phyloP scores from a whole-genome alignment of 2,888 invertebrate species.

The Brassicogethes aeneus region DNA sequence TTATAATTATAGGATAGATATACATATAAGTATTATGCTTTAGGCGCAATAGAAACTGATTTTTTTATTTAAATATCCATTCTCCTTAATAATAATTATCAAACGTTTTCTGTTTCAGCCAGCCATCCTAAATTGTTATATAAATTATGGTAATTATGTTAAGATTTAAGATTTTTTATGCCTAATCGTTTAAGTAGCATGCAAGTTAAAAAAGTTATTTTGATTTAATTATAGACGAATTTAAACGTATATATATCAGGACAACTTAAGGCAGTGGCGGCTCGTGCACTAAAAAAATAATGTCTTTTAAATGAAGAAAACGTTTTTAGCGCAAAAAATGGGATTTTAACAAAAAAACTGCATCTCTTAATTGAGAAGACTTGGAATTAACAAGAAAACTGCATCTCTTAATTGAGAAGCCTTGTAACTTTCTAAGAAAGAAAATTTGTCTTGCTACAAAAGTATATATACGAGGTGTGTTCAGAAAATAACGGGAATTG shows the following conservation, averaged over 20 bases:
- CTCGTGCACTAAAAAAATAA: no score
- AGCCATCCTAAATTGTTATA: not conserved
- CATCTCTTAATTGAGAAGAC: no score
- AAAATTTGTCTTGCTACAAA: no score
- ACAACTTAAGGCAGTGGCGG: no score
- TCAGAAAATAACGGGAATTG: no score
- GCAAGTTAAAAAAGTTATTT: not conserved
- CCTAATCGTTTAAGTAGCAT: not conserved
- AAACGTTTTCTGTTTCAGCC: not conserved
- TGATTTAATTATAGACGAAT: not conserved
- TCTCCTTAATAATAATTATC: not conserved
- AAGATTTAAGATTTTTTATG: not conserved
- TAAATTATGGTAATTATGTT: not conserved
- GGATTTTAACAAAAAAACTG: no score
- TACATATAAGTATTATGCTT: not conserved
- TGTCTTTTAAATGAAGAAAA: no score
- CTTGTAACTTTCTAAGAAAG: no score
- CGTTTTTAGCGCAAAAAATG: no score
- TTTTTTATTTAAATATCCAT: not conserved
- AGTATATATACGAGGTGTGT: no score
- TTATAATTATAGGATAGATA: not conserved
- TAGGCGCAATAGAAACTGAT: not conserved
- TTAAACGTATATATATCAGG: not conserved
- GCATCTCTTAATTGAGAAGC: no score
- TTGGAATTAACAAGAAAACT: no score